These are phyloP conservation scores for Crotophaga sulcirostris DNA, from an alignment of 2,113 vertebrate genomes.

Conservation along the genomic window DNA sequence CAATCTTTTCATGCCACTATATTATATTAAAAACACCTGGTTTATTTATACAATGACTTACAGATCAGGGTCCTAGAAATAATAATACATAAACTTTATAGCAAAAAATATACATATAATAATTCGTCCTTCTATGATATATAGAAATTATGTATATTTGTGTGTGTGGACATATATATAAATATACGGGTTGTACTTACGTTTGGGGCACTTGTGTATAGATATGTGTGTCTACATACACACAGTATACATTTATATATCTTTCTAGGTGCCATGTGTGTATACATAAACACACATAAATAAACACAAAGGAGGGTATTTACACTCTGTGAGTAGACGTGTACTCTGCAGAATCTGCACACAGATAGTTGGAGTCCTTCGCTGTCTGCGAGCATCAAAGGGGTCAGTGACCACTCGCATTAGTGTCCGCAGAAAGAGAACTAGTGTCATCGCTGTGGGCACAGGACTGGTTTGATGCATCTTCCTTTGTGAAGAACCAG, in stretches of 20 bases:
- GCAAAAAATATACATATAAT: conserved; percentile 86
- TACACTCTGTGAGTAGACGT: conserved; percentile 39
- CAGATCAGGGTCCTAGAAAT: conserved; percentile 75
- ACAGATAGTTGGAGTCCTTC: conserved; percentile 64
- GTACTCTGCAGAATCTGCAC: conserved; percentile 42
- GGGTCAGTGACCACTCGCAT: background rate
- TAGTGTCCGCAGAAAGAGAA: conserved; percentile 51
- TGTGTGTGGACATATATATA: conserved; percentile 57
- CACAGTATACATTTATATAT: conserved; percentile 21
- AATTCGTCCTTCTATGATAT: conserved; percentile 73
- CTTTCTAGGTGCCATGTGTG: conserved; percentile 24
- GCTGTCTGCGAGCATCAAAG: conserved; percentile 33
- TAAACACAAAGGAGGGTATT: conserved; percentile 52
- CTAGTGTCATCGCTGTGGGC: conserved; percentile 90
- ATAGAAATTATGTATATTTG: conserved; percentile 76
- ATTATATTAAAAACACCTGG: conserved; percentile 81
- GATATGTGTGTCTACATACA: conserved; percentile 20
- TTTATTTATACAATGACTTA: conserved; percentile 87
- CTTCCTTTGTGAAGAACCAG: conserved; percentile 90
- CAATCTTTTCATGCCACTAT: conserved; percentile 56
- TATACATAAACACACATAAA: conserved; percentile 53
- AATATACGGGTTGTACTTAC: conserved; percentile 67
- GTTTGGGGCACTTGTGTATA: conserved; percentile 35
- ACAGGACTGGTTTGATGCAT: conserved; percentile 93
- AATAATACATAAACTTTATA: conserved; percentile 80